Conservation (phyloP, 2,797 vertebrate species). For the Alauda arvensis region DNA sequence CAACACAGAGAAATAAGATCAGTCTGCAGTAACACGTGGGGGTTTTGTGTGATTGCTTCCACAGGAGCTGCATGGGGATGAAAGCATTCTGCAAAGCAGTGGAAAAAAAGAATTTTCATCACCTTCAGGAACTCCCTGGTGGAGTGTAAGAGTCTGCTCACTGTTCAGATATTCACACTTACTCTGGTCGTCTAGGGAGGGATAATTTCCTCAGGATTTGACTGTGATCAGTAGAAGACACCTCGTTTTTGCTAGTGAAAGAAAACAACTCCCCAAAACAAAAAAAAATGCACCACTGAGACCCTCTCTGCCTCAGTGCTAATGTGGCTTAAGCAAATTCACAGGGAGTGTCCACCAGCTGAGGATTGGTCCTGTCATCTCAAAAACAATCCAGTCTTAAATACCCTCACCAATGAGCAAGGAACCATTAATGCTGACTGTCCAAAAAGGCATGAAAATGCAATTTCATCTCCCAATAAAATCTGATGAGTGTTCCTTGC, state of each 20-base stretch:
- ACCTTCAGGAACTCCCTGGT: not conserved
- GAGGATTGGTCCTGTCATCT: not conserved
- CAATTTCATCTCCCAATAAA: not conserved
- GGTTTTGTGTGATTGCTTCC: not conserved
- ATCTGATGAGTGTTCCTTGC: not conserved
- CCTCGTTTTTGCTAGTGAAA: not conserved
- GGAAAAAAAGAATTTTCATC: slow-evolving; percentile 4
- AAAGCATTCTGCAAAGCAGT: slow-evolving; percentile 8
- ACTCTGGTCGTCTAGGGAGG: not conserved
- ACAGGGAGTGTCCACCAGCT: not conserved
- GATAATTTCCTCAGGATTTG: not conserved
- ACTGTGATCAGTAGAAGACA: not conserved
- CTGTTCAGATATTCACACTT: not conserved
- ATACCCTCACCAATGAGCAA: not conserved
- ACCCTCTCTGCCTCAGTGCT: not conserved
- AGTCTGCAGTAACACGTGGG: not conserved
- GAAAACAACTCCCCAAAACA: not conserved
- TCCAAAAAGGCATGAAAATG: not conserved
- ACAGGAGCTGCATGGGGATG: not conserved
- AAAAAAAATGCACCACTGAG: not conserved
- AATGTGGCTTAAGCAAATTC: not conserved
- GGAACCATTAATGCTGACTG: fast-evolving
- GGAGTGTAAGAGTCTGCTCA: not conserved
- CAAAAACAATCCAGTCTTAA: not conserved
- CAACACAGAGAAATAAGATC: not conserved